Base-by-base conservation (phyloP, 1,140 invertebrate species). In the Drosophila serrata region DNA sequence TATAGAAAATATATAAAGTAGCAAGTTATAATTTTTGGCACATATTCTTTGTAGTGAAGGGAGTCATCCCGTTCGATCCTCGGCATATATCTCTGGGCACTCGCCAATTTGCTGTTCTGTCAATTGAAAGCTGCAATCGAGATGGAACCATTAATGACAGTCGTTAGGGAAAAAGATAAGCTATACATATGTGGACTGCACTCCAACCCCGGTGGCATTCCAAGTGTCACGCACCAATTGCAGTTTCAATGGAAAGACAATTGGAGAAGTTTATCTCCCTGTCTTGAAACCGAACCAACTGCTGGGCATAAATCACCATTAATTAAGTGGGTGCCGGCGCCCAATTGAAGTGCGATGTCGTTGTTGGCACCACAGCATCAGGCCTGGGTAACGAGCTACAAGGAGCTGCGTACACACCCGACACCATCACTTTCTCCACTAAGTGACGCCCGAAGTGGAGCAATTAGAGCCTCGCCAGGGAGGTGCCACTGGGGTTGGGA, bases 251-350 rank as follows among this genome's bases (percentile, higher is more conserved):
- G 70, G 40, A 76, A 64, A 79, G 49, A 80, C 84, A 87, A 88
- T 88, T 88, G 76, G 48, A 77, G 72, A 63, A 77, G 79, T 82
- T 68, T 35, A 33, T 49, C 19, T 31, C 37, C 42, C 17, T 3
- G 31, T 15, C 22, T 53, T 12, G 33, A 39, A 22, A 43, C n/a
- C 11, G 42, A 60, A 29, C 33, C 82, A 79, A 82, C 68, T 80
- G 67, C 43, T 53, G 57, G 19, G 65, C 69, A 88, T 88, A 90
- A 88, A 88, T 90, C 84, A 85, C 53, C 77, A 88, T 88, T 85
- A 85, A 88, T 88, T 90, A 90, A 86, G 53, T 69, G 68, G 64
- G 43, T 78, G 62, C 67, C 46, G 56, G 37, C 51, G 49, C 40
- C 45, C 77, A 81, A 86, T 58, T 79, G 79, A 86, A 87, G 75